Evolutionary conservation across 1,140 invertebrate species (phyloP).

Genomic region (Drosophila equinoxialis): DNA sequence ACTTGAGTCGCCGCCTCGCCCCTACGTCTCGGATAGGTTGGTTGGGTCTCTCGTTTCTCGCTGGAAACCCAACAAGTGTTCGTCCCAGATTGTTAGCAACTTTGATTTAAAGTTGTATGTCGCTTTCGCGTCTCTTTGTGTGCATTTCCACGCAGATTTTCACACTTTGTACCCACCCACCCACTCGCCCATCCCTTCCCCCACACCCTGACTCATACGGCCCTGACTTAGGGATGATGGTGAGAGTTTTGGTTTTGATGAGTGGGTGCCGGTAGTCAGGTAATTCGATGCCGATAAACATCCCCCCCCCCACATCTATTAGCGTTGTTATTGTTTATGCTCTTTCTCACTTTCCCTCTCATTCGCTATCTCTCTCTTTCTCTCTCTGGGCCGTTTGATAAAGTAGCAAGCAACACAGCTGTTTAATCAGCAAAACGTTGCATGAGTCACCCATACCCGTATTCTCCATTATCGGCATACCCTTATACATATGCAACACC

Average conservation of each 20-base stretch:
- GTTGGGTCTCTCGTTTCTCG: constrained; percentile 28
- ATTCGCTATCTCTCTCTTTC: constrained; percentile 16
- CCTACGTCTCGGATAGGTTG: constrained; percentile 11
- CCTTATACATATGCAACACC: not conserved
- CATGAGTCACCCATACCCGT: constrained; percentile 33
- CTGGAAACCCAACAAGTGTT: constrained; percentile 77
- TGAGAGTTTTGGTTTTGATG: not conserved
- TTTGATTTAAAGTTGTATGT: constrained; percentile 61
- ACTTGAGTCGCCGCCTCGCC: constrained; percentile 35
- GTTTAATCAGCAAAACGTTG: constrained; percentile 43
- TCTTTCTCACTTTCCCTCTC: constrained; percentile 37
- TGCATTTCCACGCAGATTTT: constrained; percentile 50
- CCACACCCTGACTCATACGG: constrained; percentile 48
- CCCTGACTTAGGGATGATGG: constrained; percentile 10
- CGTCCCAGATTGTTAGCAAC: constrained; percentile 48
- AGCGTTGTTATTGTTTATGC: constrained; percentile 56
- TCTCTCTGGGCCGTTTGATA: not conserved
- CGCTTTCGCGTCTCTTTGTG: constrained; percentile 15
- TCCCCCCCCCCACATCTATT: constrained; percentile 16
- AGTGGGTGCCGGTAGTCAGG: constrained; percentile 17
- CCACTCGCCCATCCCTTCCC: not conserved
- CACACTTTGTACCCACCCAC: constrained; percentile 39
- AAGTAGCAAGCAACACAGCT: constrained; percentile 30
- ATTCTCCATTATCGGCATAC: constrained; percentile 3
- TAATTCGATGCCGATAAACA: constrained; percentile 48